Evolutionary conservation across 2,113 vertebrate species (phyloP).

Genomic region (Prunella fulvescens): DNA sequence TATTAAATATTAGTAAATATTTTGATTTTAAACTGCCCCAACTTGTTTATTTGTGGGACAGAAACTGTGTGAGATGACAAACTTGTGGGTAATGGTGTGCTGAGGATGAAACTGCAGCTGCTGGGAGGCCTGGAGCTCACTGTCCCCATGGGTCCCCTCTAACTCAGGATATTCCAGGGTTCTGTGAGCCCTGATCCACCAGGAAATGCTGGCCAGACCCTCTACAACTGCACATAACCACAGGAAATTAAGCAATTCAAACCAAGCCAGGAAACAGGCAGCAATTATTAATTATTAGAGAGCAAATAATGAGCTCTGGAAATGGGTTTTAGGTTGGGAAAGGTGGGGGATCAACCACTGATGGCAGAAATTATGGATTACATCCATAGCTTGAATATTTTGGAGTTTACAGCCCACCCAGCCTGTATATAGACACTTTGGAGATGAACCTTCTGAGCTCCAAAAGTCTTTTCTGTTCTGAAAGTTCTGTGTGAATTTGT

Average conservation of each 20-base stretch:
- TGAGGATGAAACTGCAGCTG: not conserved
- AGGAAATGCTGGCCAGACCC: not conserved
- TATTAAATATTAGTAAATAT: not conserved
- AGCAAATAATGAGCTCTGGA: not conserved
- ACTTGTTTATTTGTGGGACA: not conserved
- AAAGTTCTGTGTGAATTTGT: not conserved
- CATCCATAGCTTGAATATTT: not conserved
- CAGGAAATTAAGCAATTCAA: not conserved
- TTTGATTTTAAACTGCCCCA: not conserved
- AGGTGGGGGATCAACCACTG: not conserved
- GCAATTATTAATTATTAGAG: not conserved
- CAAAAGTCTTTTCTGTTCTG: rapidly evolving
- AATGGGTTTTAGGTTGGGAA: not conserved
- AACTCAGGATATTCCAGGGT: not conserved
- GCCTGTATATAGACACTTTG: not conserved
- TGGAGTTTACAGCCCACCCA: not conserved
- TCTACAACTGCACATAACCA: not conserved
- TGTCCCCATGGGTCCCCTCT: not conserved
- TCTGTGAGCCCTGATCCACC: not conserved
- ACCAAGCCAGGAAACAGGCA: not conserved
- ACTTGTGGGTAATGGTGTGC: rapidly evolving
- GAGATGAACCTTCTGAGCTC: not conserved
- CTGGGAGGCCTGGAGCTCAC: not conserved
- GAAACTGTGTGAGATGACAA: not conserved
- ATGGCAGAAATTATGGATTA: not conserved